phyloP scores from a whole-genome alignment of 2,797 vertebrate species.

The Tragelaphus eurycerus region DNA sequence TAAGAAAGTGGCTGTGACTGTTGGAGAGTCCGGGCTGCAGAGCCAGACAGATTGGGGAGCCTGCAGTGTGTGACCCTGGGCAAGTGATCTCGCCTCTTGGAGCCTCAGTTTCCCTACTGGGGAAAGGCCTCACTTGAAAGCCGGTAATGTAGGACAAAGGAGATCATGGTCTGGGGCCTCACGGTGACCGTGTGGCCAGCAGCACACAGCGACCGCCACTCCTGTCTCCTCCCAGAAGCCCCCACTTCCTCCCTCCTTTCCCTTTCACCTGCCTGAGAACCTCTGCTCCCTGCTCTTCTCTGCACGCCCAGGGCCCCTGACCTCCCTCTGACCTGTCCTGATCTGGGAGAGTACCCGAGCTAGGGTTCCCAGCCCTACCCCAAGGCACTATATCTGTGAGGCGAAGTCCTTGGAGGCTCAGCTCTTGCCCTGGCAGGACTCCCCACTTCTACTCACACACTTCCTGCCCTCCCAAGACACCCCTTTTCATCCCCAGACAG shows the following conservation, averaged over 20 bases:
- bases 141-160: neutral
- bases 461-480: neutral
- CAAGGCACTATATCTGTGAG: neutral
- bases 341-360: neutral
- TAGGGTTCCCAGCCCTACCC: neutral
- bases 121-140: neutral
- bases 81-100: neutral
- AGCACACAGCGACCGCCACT: neutral
- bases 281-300: neutral
- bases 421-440: neutral
- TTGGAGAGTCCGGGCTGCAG: neutral
- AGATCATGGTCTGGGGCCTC: neutral
- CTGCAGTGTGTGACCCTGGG: neutral
- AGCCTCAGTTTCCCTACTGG: neutral
- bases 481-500: neutral
- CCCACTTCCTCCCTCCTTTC: slow-evolving; percentile 49
- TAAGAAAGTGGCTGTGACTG: neutral
- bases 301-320: neutral
- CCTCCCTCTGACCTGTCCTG: slow-evolving; percentile 18
- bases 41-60: neutral
- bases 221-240: neutral
- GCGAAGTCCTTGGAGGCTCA: neutral
- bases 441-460: neutral
- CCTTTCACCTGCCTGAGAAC: slow-evolving; percentile 46
- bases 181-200: neutral